Evolutionary conservation across 2,888 invertebrate species (phyloP), one percentile per base, ranked within the genome.

Genomic region (Ethmia dodecea): DNA sequence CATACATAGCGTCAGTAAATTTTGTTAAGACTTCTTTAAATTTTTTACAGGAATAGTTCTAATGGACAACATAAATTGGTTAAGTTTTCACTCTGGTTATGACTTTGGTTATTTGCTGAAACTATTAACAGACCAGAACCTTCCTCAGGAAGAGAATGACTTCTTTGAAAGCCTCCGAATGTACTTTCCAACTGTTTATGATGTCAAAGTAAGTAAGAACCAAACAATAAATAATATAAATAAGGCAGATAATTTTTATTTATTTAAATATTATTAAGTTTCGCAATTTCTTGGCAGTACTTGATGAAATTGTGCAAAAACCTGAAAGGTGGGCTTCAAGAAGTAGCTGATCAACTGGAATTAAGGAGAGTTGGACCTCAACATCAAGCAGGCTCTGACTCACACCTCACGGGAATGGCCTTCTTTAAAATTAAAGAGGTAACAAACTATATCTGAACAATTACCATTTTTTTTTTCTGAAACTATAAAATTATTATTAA

Each of bases 81-180:
- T 99, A 22, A 98, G 99, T 48, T 99, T 99, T 86, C 99, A 99
- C 86, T 98, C 98, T 52, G 99, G 98, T 43, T 99, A 99, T 72
- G 99, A 99, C 86, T 99, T 99, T 86, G 99, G 99, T 25, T 99
- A 99, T 80, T 88, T 99, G 52, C 87, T 99, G 30, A 98, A 98
- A 80, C 87, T 99, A 40, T 88, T 99, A 45, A 98, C 98, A 2
- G 95, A 97, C 77, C 93, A 94, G 68, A 94, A 95, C 71, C 87
- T 99, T 60, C 99, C 99, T 10, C 91, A 92, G 48, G 97, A 98
- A 64, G 99, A 99, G 72, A 92, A 93, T 57, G 97, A 98, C 62
- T 99, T 99, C 74, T 99, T 99, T 75, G 96, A 98, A 63, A 89
- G 95, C 51, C 88, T 99, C 41, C 92, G 95, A 72, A 87, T 98